These are phyloP conservation scores for Choloepus didactylus DNA, from an alignment of 2,797 vertebrate species.

Conservation along the genomic window DNA sequence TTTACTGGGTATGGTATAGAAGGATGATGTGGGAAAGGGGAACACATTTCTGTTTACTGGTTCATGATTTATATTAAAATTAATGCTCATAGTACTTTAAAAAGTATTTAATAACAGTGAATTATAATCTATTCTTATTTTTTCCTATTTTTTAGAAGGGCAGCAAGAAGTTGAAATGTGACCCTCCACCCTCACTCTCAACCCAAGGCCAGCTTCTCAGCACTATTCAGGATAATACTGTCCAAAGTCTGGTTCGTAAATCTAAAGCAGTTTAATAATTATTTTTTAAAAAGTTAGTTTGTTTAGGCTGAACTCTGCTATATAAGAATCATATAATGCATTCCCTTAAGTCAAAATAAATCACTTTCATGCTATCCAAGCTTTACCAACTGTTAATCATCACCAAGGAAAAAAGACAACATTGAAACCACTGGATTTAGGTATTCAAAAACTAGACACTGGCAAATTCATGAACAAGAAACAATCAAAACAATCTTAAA, in stretches of 20 bases:
- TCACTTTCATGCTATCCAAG: conserved; percentile 7
- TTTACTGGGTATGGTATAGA: neutral
- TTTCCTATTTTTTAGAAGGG: conserved; percentile 52
- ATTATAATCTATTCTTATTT: conserved; percentile 45
- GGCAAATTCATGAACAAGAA: conserved; percentile 40
- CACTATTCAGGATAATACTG: neutral
- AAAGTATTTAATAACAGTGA: conserved; percentile 16
- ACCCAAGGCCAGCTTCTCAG: neutral
- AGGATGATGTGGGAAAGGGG: neutral
- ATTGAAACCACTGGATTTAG: conserved; percentile 44
- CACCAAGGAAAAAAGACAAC: neutral
- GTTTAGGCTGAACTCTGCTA: conserved; percentile 32
- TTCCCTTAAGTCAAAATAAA: conserved; percentile 65
- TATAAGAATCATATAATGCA: neutral
- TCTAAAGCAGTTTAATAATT: neutral
- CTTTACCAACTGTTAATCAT: conserved; percentile 30
- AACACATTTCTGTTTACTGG: conserved; percentile 13
- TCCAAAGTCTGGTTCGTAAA: neutral
- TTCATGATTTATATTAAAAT: conserved; percentile 52
- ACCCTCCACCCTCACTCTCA: neutral
- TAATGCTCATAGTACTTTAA: neutral
- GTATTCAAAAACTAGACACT: neutral
- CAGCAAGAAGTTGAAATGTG: neutral
- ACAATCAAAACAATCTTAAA: neutral
- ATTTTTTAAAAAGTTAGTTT: neutral